These are phyloP conservation scores for Eudemis profundana DNA, from an alignment of 2,888 invertebrate genomes.

Conservation along the genomic window DNA sequence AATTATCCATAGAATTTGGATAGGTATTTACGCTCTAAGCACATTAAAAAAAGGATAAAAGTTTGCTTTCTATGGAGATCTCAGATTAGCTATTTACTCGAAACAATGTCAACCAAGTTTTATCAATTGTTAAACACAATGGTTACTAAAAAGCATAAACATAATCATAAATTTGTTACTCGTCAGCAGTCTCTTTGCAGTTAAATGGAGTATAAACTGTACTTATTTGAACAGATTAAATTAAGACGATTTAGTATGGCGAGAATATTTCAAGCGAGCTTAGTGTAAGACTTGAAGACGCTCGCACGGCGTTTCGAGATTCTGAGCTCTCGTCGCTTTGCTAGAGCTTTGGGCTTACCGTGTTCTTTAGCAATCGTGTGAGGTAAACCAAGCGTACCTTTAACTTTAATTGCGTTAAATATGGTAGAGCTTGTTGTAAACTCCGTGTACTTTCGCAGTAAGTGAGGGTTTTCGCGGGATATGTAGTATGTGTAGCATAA, in stretches of 20 bases:
- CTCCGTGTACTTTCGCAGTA: no score
- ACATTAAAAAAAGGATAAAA: no score
- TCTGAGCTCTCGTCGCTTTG: conserved; percentile 19
- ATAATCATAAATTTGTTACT: no score
- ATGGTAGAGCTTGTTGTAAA: not conserved
- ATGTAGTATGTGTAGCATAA: no score
- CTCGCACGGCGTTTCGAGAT: conserved; percentile 20
- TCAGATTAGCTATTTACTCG: no score
- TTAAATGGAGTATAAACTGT: conserved; percentile 10
- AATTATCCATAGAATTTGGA: no score
- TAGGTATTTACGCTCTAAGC: no score
- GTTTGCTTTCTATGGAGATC: no score
- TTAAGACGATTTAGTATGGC: conserved; percentile 23
- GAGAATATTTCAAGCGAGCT: conserved; percentile 34
- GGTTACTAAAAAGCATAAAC: not conserved
- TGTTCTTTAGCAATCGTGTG: conserved; percentile 2
- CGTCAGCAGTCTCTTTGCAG: not conserved
- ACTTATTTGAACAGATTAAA: conserved; percentile 12
- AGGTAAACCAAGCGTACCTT: conserved; percentile 11
- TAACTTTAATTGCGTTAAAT: not conserved
- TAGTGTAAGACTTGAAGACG: conserved; percentile 10
- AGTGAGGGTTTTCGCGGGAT: no score
- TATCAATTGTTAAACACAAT: no score
- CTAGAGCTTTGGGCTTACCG: conserved; percentile 8
- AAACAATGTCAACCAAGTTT: no score